Base-by-base conservation (phyloP, 2,888 invertebrate species). In the Augiades crinisus region DNA sequence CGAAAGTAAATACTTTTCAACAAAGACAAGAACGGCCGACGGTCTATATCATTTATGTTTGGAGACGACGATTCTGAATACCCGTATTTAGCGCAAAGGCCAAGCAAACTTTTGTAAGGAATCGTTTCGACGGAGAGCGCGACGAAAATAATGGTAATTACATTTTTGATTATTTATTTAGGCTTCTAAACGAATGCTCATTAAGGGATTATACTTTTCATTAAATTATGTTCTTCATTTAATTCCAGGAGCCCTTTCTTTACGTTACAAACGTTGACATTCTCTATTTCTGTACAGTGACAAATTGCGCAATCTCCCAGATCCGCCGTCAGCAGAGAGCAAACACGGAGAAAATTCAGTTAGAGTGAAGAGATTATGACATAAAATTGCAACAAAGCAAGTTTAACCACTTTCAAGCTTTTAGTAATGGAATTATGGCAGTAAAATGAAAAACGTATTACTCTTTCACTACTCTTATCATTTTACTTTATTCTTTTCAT, bases 1-100 rank as follows among this genome's bases (percentile, higher is more conserved):
- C 78, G 80, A 82, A 81, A 77, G 75, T 75, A 70, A 75, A 74
- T 74, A 71, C 69, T 74, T 74, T 74, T 67, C 62, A 67, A 76
- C 72, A 72, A 65, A 74, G 68, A 67, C 66, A 70, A 51, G 51
- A 44, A 30, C 36, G 43, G 12, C 72, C 71, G 70, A 64, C 72
- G 41, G 50, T 55, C 50, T 47, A 54, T 38, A 51, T 52, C 54
- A 53, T 57, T 50, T 57, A 45, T 47, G 41, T 57, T 57, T 46
- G 40, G 55, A 50, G 53, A 46, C 41, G 50, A 56, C 56, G 53
- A 53, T 50, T 50, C 43, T 38, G 53, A 53, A 51, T 44, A 44
- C 24, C n/a, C n/a, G n/a, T n/a, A n/a, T n/a, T 44, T 31, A 27
- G 33, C 30, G 44, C 50, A 44, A 37, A 51, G 44, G 24, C 41